Conservation (phyloP, 2,888 invertebrate species). For the Pachydiplax longipennis region DNA sequence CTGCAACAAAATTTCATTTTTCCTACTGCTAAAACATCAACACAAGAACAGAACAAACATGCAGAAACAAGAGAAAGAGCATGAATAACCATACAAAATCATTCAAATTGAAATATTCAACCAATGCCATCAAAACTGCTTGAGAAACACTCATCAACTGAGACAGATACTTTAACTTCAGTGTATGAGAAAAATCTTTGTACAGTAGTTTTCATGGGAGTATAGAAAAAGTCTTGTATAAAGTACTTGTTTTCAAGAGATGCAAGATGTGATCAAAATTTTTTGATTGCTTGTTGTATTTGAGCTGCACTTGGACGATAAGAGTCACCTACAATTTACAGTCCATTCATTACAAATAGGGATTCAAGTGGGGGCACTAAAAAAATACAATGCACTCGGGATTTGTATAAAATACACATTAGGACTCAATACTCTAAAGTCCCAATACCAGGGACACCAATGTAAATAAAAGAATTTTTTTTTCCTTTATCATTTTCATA, state of each 20-base stretch:
- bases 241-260: slow-evolving; percentile 14
- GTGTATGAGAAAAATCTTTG: slow-evolving; percentile 27
- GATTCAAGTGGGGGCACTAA: slow-evolving; percentile 19
- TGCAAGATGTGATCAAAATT: slow-evolving; percentile 32
- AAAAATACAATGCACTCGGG: slow-evolving; percentile 42
- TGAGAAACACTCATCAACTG: too few relatives aligned
- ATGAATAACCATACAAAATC: too few relatives aligned
- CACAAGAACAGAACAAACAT: too few relatives aligned
- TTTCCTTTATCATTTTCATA: slow-evolving; percentile 18
- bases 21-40: too few relatives aligned
- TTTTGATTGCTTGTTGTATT: slow-evolving; percentile 44
- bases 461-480: slow-evolving; percentile 33
- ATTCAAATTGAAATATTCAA: too few relatives aligned
- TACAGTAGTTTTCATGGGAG: slow-evolving; percentile 8
- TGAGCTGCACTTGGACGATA: slow-evolving; percentile 45
- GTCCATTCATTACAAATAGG: slow-evolving; percentile 38
- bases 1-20: too few relatives aligned
- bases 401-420: slow-evolving; percentile 41
- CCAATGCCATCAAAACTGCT: too few relatives aligned
- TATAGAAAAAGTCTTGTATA: slow-evolving; percentile 16
- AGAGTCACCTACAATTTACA: slow-evolving; percentile 17
- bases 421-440: slow-evolving; percentile 21
- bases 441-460: slow-evolving; percentile 8
- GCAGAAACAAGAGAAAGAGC: too few relatives aligned
- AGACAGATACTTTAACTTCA: neutral